These are phyloP conservation scores for Drosophila rellima DNA, from an alignment of 2,888 invertebrate genomes.

Conservation along the genomic window DNA sequence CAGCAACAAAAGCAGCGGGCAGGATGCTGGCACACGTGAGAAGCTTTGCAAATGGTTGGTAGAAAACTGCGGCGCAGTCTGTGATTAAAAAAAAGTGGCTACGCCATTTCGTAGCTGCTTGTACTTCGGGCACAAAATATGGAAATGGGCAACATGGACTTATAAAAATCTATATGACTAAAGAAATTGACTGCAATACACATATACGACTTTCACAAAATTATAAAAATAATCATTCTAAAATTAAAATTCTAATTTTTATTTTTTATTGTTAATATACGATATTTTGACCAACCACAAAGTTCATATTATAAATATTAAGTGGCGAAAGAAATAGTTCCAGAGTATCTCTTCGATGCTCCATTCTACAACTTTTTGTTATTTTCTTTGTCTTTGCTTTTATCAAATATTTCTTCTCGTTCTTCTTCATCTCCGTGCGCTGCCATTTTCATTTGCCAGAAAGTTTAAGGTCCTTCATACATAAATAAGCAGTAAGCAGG, in stretches of 20 bases:
- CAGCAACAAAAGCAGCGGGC: constrained; percentile 26
- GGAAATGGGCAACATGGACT: background rate
- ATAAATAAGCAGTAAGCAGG: constrained; percentile 78
- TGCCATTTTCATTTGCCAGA: constrained; percentile 76
- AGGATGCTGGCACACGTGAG: constrained; percentile 61
- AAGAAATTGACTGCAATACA: background rate
- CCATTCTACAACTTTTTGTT: constrained; percentile 1
- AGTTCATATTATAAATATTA: background rate
- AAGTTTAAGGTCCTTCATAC: constrained; percentile 82
- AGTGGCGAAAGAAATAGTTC: background rate
- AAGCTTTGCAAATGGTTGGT: constrained; percentile 60
- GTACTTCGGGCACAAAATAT: background rate
- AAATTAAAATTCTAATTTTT: too few relatives aligned
- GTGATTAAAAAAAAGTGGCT: constrained; percentile 69
- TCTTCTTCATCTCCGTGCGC: constrained; percentile 34
- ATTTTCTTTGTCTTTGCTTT: constrained; percentile 21
- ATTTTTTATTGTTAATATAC: too few relatives aligned
- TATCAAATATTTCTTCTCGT: constrained; percentile 20
- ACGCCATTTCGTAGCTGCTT: constrained; percentile 26
- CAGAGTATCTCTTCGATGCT: constrained; percentile 15
- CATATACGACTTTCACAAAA: too few relatives aligned
- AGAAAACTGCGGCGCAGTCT: constrained; percentile 59
- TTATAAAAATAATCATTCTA: too few relatives aligned
- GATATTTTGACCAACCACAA: too few relatives aligned
- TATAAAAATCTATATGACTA: background rate